Conservation (phyloP, 2,113 vertebrate genomes). For the Miniopterus natalensis region DNA sequence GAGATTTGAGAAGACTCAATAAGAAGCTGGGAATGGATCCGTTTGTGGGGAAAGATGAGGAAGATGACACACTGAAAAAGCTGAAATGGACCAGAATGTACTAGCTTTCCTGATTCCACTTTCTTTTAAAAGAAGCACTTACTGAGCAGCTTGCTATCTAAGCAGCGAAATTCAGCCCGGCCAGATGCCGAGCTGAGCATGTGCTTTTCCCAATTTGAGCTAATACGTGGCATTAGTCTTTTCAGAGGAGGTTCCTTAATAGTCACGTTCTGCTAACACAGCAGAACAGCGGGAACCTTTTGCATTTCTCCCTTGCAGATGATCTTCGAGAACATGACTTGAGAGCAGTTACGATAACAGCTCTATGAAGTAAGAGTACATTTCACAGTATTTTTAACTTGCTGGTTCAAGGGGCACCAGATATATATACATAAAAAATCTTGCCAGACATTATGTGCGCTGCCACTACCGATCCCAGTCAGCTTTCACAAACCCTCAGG, state of each 20-base stretch:
- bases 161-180: neutral
- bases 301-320: constrained; percentile 1
- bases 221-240: neutral
- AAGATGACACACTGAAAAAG: neutral
- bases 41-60: neutral
- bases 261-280: neutral
- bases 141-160: neutral
- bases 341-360: neutral
- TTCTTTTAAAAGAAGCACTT: neutral
- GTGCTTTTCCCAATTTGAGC: neutral
- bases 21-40: neutral
- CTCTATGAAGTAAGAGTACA: neutral
- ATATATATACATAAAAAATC: neutral
- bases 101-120: neutral
- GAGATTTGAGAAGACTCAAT: neutral
- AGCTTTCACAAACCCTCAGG: neutral
- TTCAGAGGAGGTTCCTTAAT: neutral
- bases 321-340: neutral
- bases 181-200: neutral
- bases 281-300: neutral
- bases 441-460: neutral
- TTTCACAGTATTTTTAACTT: constrained; percentile 53
- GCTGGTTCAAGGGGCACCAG: neutral
- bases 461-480: neutral
- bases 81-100: neutral